Evolutionary conservation across 1,140 invertebrate genomes (phyloP), one percentile per base, ranked within the genome.

Genomic region (Tetragonula clypearis): DNA sequence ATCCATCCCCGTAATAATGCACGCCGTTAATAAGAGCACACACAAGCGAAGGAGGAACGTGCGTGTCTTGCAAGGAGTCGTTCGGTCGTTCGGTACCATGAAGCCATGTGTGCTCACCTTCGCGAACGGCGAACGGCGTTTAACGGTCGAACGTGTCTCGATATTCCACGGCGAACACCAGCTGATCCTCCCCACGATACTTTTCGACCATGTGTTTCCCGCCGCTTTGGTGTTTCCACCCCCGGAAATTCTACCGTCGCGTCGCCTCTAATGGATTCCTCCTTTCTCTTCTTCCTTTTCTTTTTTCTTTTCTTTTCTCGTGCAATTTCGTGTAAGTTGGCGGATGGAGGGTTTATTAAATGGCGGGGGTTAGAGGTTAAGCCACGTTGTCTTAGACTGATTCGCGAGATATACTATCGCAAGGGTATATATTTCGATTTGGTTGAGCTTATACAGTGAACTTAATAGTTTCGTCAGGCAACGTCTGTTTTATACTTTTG

Each of bases 121-220:
- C 81, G 90, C 89, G 86, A 89, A 82, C 79, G 82, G 79, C 68
- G 87, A 90, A 88, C 87, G 85, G 85, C 77, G 87, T 87, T 90
- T 87, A 90, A 90, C 90, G 86, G 90, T 87, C 75, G 85, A 76
- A 68, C 53, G 60, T 79, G 71, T 79, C 87, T 76, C 80, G 81
- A 69, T 77, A 69, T 79, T 30, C 69, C 72, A 23, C 73, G 81
- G 35, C 86, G 75, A 87, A 81, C 82, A 91, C 84, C 90, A 90
- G 90, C 90, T 91, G 90, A 91, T 91, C 82, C 68, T 21, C 75
- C 35, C 35, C 53, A 75, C 35, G 15, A 49, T 65, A 58, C 53
- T 72, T 82, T 90, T 84, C 15, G 71, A 62, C 83, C 90, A 90
- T 90, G 90, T 91, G 89, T 85, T 90, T 90, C 90, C 90, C 90